Percentiles rank a stretch among this genome's conserved stretches.
Conservation (phyloP, 1,140 invertebrate species). For the Agrilus planipennis region DNA sequence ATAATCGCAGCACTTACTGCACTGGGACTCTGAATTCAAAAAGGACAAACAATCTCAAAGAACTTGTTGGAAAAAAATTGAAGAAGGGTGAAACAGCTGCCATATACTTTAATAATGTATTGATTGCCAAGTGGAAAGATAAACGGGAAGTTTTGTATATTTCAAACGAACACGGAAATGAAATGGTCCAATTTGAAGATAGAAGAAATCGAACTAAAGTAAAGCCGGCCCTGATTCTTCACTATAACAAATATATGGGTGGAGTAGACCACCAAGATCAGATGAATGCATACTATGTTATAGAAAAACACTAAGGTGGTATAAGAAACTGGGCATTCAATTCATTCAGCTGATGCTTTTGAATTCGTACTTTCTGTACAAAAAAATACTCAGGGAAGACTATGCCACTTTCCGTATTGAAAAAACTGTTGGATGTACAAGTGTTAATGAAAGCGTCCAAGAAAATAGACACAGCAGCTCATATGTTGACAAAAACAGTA, state of each 20-base stretch:
- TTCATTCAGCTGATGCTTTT: too few relatives aligned
- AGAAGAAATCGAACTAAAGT: constrained; percentile 15
- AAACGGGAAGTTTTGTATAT: constrained; percentile 25
- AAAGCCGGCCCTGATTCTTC: constrained; percentile 22
- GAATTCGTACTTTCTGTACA: too few relatives aligned
- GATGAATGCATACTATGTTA: constrained; percentile 27
- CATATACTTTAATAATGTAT: constrained; percentile 18
- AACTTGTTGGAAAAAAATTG: constrained; percentile 23
- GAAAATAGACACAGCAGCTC: too few relatives aligned
- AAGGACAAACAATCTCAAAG: neutral
- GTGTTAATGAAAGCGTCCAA: too few relatives aligned
- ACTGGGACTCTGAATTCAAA: neutral
- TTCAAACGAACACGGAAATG: constrained; percentile 19
- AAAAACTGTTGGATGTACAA: too few relatives aligned
- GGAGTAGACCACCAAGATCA: constrained; percentile 28
- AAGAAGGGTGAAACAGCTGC: constrained; percentile 26
- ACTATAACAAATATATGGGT: constrained; percentile 28
- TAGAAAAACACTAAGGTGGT: constrained; percentile 27
- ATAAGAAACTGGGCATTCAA: too few relatives aligned
- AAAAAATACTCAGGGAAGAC: too few relatives aligned
- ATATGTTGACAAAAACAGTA: too few relatives aligned
- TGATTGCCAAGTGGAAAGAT: constrained; percentile 31
- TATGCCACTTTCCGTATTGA: too few relatives aligned
- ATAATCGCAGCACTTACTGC: neutral
- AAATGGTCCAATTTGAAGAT: constrained; percentile 16